Base-by-base conservation (phyloP, 2,888 invertebrate species). In the Tinea pellionella region DNA sequence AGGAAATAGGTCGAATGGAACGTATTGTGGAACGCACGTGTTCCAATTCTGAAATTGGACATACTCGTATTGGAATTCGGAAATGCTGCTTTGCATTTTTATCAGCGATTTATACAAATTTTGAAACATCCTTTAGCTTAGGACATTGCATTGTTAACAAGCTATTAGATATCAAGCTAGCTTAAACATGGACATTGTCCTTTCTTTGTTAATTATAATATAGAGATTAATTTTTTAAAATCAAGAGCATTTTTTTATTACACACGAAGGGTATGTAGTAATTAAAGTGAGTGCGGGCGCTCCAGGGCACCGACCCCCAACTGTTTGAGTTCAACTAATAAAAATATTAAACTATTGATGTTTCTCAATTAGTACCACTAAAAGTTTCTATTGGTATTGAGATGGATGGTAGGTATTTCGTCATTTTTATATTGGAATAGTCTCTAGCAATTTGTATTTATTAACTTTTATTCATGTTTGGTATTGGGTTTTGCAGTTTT, bases 31-130 rank as follows among this genome's bases (percentile, higher is more conserved):
- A 67, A 66, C 63, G 66, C 72, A 72, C 70, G 73, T 74, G 74
- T 71, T 70, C 69, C 65, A 72, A 75, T 73, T 73, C 66, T 65
- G 67, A 63, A 63, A 67, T 66, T 61, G 56, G 62, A 64, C 51
- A 12, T 58, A 24, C 24, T 19, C 19, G 47, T 58, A 24, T 47
- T 19, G 42, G 47, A 59, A 19, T 59, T 59, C 6, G 18, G 51
- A 16, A 47, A 43, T 13, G 43, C 42, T 19, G 19, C n/a, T 37
- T 59, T 59, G 59, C 59, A 41, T 41, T 37, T 42, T 18, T 19
- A 16, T 41, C 19, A 15, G 15, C 19, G 59, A 24, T 24, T 24
- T 24, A 24, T 24, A 3, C 24, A 3, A 29, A 24, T 56, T 15
- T 56, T 29, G 12, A 6, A 56, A 12, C 12, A 24, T 56, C 19